phyloP scores from a whole-genome alignment of 1,140 invertebrate genomes.

The Notospermus geniculatus region DNA sequence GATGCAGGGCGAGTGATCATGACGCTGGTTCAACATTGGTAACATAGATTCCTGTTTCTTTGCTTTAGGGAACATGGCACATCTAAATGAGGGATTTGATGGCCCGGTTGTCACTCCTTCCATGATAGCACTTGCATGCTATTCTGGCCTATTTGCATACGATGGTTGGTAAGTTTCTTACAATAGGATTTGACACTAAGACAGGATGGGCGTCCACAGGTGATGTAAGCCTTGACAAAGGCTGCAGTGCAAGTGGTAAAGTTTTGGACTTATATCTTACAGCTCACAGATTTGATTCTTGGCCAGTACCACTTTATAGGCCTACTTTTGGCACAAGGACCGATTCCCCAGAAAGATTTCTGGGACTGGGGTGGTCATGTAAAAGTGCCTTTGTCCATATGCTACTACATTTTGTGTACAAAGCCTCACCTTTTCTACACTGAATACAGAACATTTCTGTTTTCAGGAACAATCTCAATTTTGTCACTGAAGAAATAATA shows the following conservation, averaged over 20 bases:
- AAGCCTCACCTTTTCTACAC: no score
- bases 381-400: no score
- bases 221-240: no score
- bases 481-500: conserved; percentile 95
- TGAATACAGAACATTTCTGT: conserved; percentile 4
- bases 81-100: conserved; percentile 59
- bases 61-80: not conserved
- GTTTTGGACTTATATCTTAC: no score
- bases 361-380: not conserved
- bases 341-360: not conserved
- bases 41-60: not conserved
- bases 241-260: no score
- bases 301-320: no score
- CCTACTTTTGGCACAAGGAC: no score
- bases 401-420: no score
- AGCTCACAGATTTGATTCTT: no score
- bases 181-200: no score
- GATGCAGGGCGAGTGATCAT: not conserved
- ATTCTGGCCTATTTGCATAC: conserved; percentile 61
- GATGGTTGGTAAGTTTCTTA: conserved; percentile 56
- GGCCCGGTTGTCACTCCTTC: conserved; percentile 38
- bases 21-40: not conserved
- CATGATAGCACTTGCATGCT: conserved; percentile 58
- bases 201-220: no score
- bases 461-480: conserved; percentile 86